Conservation (phyloP, 2,888 invertebrate species). For the Crepidodera aurea region DNA sequence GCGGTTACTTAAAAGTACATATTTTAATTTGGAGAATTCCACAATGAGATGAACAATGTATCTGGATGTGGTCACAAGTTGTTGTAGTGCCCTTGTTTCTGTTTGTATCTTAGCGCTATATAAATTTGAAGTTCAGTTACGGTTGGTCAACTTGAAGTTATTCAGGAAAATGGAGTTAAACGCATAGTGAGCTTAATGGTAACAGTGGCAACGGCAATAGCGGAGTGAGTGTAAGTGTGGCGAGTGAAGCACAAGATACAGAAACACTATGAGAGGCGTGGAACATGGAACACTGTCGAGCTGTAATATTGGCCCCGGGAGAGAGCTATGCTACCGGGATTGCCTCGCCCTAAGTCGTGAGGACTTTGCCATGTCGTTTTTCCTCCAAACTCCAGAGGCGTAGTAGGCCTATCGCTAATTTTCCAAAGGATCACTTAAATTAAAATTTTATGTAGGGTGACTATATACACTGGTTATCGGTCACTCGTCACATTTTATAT, state of each 20-base stretch:
- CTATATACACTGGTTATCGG: too few species aligned
- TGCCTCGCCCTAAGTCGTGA: constrained; percentile 45
- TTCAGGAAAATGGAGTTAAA: constrained; percentile 25
- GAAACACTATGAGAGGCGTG: constrained; percentile 46
- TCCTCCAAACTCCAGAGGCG: constrained; percentile 23
- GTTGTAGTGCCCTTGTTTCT: not conserved
- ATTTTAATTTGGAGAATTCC: not conserved
- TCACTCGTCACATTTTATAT: too few species aligned
- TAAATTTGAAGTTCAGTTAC: constrained; percentile 20
- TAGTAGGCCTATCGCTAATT: not conserved
- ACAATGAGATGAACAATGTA: not conserved
- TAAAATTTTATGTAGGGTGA: too few species aligned
- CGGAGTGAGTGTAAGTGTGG: constrained; percentile 20
- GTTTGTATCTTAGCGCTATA: not conserved
- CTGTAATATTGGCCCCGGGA: constrained; percentile 52
- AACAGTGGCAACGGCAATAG: constrained; percentile 23
- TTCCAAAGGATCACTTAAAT: too few species aligned
- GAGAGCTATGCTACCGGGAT: constrained; percentile 48
- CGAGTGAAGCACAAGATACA: constrained; percentile 26
- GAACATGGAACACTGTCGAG: constrained; percentile 50
- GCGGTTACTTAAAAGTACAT: too few species aligned
- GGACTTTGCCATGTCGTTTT: constrained; percentile 28
- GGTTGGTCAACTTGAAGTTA: constrained; percentile 22
- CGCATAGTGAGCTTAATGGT: constrained; percentile 23
- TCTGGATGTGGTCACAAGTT: not conserved